phyloP scores from a whole-genome alignment of 2,888 invertebrate genomes.

The Meteorus colon region DNA sequence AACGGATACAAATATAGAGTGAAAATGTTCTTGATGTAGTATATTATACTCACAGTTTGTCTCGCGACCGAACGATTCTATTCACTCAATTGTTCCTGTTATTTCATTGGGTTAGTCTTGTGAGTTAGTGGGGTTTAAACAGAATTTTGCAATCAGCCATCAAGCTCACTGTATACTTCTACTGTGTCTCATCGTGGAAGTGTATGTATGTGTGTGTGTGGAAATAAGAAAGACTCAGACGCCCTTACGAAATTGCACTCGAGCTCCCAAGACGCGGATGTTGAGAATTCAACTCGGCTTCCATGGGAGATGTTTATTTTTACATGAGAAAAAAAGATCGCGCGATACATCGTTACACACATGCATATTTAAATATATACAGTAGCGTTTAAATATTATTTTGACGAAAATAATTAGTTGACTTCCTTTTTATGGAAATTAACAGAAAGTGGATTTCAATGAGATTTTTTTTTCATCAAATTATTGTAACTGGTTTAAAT shows the following conservation, averaged over 20 bases:
- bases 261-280: conserved; percentile 30
- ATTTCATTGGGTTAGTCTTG: conserved; percentile 16
- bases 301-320: too few relatives aligned
- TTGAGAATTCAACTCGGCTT: background rate
- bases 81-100: conserved; percentile 35
- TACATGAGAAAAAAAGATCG: too few relatives aligned
- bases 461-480: too few relatives aligned
- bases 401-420: too few relatives aligned
- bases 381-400: too few relatives aligned
- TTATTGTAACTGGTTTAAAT: too few relatives aligned
- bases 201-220: background rate
- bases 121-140: conserved; percentile 2
- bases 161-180: background rate
- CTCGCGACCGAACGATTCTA: background rate
- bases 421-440: too few relatives aligned
- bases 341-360: too few relatives aligned
- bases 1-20: conserved; percentile 2
- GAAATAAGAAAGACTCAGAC: conserved; percentile 10
- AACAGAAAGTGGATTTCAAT: too few relatives aligned
- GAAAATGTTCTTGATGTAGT: conserved; percentile 19
- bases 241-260: conserved; percentile 35
- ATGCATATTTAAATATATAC: too few relatives aligned
- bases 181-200: background rate
- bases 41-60: background rate
- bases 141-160: conserved; percentile 20